Conservation (phyloP, 1,140 invertebrate species). For the Camponotus floridanus region DNA sequence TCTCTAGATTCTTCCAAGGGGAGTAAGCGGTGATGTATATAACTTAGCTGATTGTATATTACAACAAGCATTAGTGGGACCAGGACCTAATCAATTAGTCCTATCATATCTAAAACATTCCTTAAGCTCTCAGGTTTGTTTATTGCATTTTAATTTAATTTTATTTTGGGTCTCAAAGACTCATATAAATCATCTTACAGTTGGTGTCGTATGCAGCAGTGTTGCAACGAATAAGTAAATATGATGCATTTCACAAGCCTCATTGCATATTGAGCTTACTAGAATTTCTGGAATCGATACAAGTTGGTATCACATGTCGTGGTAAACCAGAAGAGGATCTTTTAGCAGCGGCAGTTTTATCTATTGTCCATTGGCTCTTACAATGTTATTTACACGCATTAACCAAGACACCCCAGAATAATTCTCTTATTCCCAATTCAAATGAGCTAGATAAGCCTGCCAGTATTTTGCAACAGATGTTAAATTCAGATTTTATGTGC, state of each 20-base stretch:
- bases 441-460: slow-evolving; percentile 90
- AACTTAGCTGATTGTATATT: slow-evolving; percentile 97
- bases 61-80: slow-evolving; percentile 96
- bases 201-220: slow-evolving; percentile 96
- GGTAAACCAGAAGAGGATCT: slow-evolving; percentile 94
- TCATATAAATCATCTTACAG: slow-evolving; percentile 81
- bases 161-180: neutral
- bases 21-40: slow-evolving; percentile 96
- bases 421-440: slow-evolving; percentile 85
- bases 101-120: slow-evolving; percentile 97
- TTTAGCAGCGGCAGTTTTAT: slow-evolving; percentile 91
- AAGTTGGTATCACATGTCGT: slow-evolving; percentile 90
- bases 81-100: slow-evolving; percentile 95
- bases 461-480: slow-evolving; percentile 89
- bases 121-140: slow-evolving; percentile 91
- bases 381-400: slow-evolving; percentile 91
- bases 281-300: slow-evolving; percentile 94
- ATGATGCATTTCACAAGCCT: slow-evolving; percentile 94
- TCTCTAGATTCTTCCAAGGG: slow-evolving; percentile 90
- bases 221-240: slow-evolving; percentile 95
- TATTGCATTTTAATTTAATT: slow-evolving; percentile 1
- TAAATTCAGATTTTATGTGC: slow-evolving; percentile 91
- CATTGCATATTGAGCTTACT: slow-evolving; percentile 95
- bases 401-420: slow-evolving; percentile 85
- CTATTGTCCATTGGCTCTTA: slow-evolving; percentile 93